A percentile compares a stretch with the other conserved stretches of the same genome.
Conservation (phyloP, 1,140 invertebrate species). For the Steinernema feltiae region DNA sequence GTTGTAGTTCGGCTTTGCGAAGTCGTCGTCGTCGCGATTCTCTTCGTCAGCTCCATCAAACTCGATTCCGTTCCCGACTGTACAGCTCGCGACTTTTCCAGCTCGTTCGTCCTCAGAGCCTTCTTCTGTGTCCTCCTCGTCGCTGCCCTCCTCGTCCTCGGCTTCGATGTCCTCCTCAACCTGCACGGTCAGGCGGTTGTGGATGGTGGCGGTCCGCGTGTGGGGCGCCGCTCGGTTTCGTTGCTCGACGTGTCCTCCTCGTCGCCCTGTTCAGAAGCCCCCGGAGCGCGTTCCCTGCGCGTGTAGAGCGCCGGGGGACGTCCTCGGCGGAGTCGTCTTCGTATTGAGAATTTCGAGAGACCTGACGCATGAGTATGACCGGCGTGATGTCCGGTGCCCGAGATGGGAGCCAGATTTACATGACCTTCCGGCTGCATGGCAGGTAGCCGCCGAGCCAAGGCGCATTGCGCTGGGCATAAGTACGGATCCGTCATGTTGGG, state of each 20-base stretch:
- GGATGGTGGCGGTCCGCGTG: too few relatives aligned
- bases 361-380: background rate
- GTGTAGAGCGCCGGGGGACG: background rate
- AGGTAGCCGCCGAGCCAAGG: background rate
- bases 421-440: background rate
- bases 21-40: background rate
- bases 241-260: too few relatives aligned
- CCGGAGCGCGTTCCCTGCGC: background rate
- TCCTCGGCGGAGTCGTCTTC: background rate
- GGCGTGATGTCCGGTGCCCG: background rate
- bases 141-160: background rate
- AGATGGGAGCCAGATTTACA: background rate
- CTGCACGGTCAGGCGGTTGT: background rate
- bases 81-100: too few relatives aligned
- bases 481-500: background rate
- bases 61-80: background rate
- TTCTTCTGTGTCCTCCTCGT: background rate
- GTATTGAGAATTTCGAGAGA: background rate
- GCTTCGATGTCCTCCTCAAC: background rate
- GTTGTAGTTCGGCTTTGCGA: background rate
- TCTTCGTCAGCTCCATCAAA: background rate
- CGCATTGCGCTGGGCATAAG: background rate
- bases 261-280: background rate
- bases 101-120: background rate
- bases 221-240: too few relatives aligned